Conservation (phyloP, 2,797 vertebrate genomes). For the Paedocypris micromegethes region DNA sequence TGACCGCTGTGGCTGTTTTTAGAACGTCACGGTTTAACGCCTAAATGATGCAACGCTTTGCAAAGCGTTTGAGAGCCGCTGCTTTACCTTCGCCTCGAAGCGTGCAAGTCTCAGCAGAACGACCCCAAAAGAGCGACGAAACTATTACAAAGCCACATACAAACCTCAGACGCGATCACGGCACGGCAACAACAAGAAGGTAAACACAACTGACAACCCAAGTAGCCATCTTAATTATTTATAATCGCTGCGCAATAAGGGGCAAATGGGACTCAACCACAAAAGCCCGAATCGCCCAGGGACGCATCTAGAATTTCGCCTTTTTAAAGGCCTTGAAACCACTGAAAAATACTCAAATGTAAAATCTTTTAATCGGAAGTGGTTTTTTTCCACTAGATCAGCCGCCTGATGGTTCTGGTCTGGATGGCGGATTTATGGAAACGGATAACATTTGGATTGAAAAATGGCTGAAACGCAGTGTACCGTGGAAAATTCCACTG, state of each 20-base stretch:
- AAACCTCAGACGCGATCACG: background rate
- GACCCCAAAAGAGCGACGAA: background rate
- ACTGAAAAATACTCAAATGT: too few relatives aligned
- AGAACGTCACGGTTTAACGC: too few relatives aligned
- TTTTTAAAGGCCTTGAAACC: too few relatives aligned
- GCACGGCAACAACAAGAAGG: constrained; percentile 14
- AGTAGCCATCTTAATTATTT: constrained; percentile 20
- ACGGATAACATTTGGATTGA: background rate
- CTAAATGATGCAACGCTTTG: too few relatives aligned
- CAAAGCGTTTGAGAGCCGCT: too few relatives aligned
- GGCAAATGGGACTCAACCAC: constrained; percentile 18
- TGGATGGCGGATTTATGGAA: background rate
- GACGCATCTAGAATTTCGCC: too few relatives aligned
- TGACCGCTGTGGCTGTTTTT: too few relatives aligned
- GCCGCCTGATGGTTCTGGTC: background rate
- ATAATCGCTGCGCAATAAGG: constrained; percentile 19
- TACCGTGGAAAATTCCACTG: too few relatives aligned
- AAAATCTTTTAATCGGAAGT: too few relatives aligned
- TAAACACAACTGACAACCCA: constrained; percentile 16
- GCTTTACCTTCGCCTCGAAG: too few relatives aligned
- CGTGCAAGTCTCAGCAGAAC: background rate
- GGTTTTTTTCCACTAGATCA: too few relatives aligned
- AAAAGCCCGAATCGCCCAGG: background rate
- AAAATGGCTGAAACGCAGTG: background rate
- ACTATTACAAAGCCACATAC: background rate